Evolutionary conservation across 2,888 invertebrate species (phyloP).

Genomic region (Diogma glabrata): DNA sequence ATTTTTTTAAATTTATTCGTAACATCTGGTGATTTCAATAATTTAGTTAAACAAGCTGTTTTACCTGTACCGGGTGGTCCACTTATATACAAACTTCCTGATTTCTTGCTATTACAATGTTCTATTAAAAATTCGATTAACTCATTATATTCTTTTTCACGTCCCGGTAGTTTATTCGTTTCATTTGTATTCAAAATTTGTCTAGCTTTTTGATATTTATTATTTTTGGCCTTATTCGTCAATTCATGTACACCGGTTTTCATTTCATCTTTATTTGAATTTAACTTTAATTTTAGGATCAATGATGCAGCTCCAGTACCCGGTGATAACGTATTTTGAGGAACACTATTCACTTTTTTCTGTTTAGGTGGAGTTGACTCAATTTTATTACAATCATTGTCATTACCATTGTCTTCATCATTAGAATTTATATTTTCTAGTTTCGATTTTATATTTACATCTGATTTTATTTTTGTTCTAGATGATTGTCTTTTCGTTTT

Average conservation of each 20-base stretch:
- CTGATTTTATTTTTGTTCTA: neutral
- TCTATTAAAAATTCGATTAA: conserved; percentile 55
- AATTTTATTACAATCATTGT: neutral
- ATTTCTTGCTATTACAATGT: conserved; percentile 50
- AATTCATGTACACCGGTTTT: conserved; percentile 9
- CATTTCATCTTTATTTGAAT: conserved; percentile 9
- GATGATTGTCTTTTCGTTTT: conserved; percentile 4
- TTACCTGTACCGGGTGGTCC: conserved; percentile 98
- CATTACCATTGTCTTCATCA: neutral
- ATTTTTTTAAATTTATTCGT: conserved; percentile 41
- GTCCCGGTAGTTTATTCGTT: conserved; percentile 51
- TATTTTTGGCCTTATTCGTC: conserved; percentile 15
- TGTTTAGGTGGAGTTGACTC: conserved; percentile 31
- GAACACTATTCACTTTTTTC: conserved; percentile 14
- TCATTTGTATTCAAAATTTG: conserved; percentile 33
- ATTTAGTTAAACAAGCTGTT: conserved; percentile 73
- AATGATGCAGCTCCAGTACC: neutral
- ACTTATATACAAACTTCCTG: conserved; percentile 84
- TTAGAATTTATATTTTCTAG: neutral
- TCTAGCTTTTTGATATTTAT: conserved; percentile 34
- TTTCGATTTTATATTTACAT: neutral
- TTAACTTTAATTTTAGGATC: conserved; percentile 1
- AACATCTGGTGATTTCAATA: conserved; percentile 51
- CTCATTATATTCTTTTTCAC: conserved; percentile 63
- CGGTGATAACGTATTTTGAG: conserved; percentile 20